Conservation (phyloP, 2,797 vertebrate species). For the Picus viridis region DNA sequence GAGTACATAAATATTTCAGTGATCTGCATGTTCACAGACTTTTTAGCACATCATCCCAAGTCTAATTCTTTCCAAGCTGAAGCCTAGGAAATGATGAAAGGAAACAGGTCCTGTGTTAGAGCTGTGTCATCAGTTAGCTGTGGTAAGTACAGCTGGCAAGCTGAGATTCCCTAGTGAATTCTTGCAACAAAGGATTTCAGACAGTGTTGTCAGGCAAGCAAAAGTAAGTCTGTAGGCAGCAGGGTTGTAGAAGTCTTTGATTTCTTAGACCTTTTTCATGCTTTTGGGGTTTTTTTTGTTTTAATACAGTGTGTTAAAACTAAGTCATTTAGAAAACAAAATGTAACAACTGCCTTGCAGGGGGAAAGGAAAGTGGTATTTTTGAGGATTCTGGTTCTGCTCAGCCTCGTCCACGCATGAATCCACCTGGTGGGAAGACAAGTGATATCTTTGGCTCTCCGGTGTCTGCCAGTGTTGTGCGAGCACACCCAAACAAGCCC, state of each 20-base stretch:
- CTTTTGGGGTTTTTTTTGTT: neutral
- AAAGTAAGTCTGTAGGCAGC: neutral
- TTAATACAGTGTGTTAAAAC: neutral
- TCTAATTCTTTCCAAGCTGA: neutral
- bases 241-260: neutral
- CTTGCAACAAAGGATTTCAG: neutral
- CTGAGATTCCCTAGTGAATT: neutral
- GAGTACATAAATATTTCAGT: neutral
- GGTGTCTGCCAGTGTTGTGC: slow-evolving; percentile 67
- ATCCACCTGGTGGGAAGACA: slow-evolving; percentile 82
- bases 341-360: slow-evolving; percentile 73
- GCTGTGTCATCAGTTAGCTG: neutral
- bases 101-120: neutral
- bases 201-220: neutral
- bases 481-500: slow-evolving; percentile 92
- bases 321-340: neutral
- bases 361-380: slow-evolving; percentile 95
- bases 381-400: slow-evolving; percentile 82
- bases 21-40: neutral
- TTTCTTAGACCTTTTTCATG: neutral
- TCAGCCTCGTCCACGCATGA: slow-evolving; percentile 75
- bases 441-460: slow-evolving; percentile 88
- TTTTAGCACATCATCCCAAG: neutral
- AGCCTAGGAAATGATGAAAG: neutral
- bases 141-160: neutral